Percentiles rank a stretch among this genome's conserved stretches.
phyloP scores from a whole-genome alignment of 2,797 vertebrate species.

The Chrosomus eos region DNA sequence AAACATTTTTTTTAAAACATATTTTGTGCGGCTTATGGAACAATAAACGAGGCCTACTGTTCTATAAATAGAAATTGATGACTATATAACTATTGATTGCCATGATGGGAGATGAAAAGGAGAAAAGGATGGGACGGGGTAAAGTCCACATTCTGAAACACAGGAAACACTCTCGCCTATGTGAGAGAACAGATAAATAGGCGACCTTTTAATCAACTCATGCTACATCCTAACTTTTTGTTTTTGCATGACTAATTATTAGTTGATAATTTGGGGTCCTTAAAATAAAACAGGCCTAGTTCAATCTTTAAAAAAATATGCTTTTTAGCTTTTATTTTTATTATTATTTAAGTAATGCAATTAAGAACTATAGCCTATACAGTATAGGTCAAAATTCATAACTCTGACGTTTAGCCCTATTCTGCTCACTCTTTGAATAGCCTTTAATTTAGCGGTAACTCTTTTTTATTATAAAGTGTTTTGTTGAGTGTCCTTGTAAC shows the following conservation, averaged over 20 bases:
- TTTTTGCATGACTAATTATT: too few species aligned
- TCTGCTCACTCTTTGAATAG: background rate
- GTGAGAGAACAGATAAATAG: background rate
- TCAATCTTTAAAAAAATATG: background rate
- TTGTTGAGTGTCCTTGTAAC: background rate
- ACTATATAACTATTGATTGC: background rate
- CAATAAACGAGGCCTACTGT: background rate
- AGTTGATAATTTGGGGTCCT: too few species aligned
- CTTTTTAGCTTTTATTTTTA: background rate
- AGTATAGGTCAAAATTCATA: background rate
- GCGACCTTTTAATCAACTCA: too few species aligned
- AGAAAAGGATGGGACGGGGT: background rate
- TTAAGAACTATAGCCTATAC: background rate
- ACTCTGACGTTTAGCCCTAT: background rate
- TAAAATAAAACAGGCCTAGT: too few species aligned
- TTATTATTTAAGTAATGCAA: background rate
- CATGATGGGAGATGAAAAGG: background rate
- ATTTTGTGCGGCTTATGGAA: background rate
- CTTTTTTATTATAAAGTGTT: background rate
- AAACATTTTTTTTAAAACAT: too few species aligned
- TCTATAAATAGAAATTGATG: background rate
- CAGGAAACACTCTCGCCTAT: background rate
- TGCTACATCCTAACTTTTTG: background rate
- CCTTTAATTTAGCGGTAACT: background rate
- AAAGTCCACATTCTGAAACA: conserved; percentile 30